Evolutionary conservation across 2,888 invertebrate species (phyloP).

Genomic region (Rhyacophila evoluta): DNA sequence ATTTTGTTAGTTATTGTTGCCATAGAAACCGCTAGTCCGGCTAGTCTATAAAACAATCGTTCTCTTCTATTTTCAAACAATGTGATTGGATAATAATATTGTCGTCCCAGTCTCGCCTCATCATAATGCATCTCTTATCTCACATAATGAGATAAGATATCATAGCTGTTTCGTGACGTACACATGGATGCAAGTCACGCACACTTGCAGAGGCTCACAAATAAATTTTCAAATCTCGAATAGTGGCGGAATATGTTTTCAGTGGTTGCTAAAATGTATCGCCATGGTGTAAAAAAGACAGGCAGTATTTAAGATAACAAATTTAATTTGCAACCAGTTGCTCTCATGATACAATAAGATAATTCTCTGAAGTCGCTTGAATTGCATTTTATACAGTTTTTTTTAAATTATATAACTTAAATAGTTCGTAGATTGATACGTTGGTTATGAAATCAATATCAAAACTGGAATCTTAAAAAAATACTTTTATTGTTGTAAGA

Average conservation of each 20-base stretch:
- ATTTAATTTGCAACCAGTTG: too few relatives aligned
- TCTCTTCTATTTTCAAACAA: slow-evolving; percentile 17
- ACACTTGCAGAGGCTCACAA: slow-evolving; percentile 13
- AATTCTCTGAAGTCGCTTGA: too few relatives aligned
- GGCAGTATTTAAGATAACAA: too few relatives aligned
- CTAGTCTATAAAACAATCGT: not conserved
- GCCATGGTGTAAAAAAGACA: not conserved
- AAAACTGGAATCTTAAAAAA: too few relatives aligned
- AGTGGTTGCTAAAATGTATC: not conserved
- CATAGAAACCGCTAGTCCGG: not conserved
- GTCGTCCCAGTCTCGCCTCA: not conserved
- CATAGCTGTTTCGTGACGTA: not conserved
- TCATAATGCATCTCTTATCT: not conserved
- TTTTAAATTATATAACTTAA: too few relatives aligned
- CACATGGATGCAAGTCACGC: slow-evolving; percentile 21
- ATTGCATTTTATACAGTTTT: too few relatives aligned
- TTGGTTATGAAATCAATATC: too few relatives aligned
- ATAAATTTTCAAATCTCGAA: slow-evolving; percentile 22
- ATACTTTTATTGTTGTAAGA: too few relatives aligned
- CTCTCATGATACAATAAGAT: too few relatives aligned
- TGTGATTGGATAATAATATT: not conserved
- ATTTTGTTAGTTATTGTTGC: not conserved
- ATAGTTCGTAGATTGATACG: too few relatives aligned
- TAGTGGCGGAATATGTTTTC: not conserved
- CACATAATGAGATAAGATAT: slow-evolving; percentile 1